Base-by-base conservation (phyloP, 2,888 invertebrate species). In the Tenodera sinensis region DNA sequence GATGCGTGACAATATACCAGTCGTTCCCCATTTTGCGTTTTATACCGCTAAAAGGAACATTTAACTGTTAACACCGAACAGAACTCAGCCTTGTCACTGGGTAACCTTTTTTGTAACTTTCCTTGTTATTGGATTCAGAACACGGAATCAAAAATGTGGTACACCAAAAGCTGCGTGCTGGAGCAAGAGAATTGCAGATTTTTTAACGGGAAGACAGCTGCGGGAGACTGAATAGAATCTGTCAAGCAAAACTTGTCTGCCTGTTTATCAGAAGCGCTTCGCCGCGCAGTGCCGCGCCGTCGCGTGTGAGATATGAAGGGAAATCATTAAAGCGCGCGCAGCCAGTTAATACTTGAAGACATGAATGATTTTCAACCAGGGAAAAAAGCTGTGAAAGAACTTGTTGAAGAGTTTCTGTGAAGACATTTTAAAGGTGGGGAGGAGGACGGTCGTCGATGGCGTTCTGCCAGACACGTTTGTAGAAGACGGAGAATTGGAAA, bases 221-320 rank as follows among this genome's bases (percentile, higher is more conserved):
- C 30, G 86, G 28, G 81, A 12, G 88, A 54, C 54, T 88, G 88
- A 88, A 88, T 88, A 88, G 88, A 27, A 88, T 71, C 84, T 71
- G 88, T 84, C 88, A 88, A 47, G 88, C 84, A 88, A 88, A 88
- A 71, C 54, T 88, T 88, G 28, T 84, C 84, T 54, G 84, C 88
- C 30, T 88, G 88, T 88, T 81, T 88, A 88, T 88, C 88, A 88
- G 81, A 12, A 34, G 7, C 20, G 85, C 42, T 42, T 42, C 9
- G 42, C 30, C 47, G n/a, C n/a, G n/a, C n/a, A n/a, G 25, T 9
- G 42, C 34, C 34, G 47, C 30, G n/a, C 2, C 12, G 20, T 25
- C 9, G 85, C 14, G 34, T 28, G 71, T 14, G 83, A 88, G 47
- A 28, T 30, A 14, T 34, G 87, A 30, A n/a, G 83, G 88, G 71